These are phyloP conservation scores for Euspilapteryx auroguttella DNA, from an alignment of 2,888 invertebrate genomes.

Conservation along the genomic window DNA sequence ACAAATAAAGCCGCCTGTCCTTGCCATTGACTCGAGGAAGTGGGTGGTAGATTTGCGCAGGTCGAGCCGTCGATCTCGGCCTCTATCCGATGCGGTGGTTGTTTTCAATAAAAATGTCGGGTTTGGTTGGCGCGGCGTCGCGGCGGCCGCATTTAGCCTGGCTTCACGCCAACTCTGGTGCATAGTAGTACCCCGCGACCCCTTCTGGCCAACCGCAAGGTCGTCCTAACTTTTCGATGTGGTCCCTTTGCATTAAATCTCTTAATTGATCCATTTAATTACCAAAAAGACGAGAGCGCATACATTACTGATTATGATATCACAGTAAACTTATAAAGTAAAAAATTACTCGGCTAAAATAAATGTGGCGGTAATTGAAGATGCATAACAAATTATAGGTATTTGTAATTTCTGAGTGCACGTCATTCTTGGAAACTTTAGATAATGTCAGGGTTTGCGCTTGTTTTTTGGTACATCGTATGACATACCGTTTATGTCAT, in stretches of 20 bases:
- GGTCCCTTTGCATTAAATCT: background rate
- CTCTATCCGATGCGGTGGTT: conserved; percentile 40
- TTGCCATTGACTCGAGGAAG: conserved; percentile 56
- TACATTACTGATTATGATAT: no score
- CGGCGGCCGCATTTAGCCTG: conserved; percentile 48
- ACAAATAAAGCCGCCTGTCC: conserved; percentile 44
- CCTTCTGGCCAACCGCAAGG: conserved; percentile 32
- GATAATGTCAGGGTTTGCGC: no score
- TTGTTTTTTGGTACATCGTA: no score
- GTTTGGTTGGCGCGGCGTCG: conserved; percentile 38
- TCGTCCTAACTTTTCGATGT: conserved; percentile 23
- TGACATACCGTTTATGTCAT: conserved; percentile 6
- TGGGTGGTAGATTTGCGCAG: conserved; percentile 42
- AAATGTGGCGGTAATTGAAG: no score
- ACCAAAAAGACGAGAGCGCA: no score
- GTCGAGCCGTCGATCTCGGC: conserved; percentile 32
- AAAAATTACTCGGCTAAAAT: no score
- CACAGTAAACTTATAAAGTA: no score
- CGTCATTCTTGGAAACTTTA: no score
- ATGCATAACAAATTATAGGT: no score
- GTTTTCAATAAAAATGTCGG: conserved; percentile 57
- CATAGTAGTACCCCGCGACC: conserved; percentile 36
- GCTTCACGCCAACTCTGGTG: conserved; percentile 37
- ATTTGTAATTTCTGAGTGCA: no score
- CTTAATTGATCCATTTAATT: conserved; percentile 15